Percentiles rank a stretch among this genome's conserved stretches.
Conservation (phyloP, 2,113 vertebrate genomes). For the Okapia johnstoni region DNA sequence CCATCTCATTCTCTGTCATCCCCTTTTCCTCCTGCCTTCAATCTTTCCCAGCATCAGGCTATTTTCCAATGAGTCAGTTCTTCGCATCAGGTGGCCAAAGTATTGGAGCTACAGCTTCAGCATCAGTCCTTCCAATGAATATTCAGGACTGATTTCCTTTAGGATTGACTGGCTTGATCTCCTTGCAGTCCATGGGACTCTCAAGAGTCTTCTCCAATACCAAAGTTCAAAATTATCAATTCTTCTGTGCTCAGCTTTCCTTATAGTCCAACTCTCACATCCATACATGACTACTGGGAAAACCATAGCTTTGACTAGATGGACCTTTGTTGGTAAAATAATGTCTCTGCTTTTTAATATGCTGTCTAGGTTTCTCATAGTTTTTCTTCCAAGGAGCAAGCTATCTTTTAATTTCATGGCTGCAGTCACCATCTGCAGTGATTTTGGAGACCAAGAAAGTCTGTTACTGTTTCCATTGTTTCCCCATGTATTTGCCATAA, state of each 20-base stretch:
- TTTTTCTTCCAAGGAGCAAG: not conserved
- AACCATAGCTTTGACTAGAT: not conserved
- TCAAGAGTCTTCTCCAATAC: not conserved
- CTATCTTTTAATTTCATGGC: not conserved
- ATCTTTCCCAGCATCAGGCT: not conserved
- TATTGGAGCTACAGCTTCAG: not conserved
- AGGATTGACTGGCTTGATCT: not conserved
- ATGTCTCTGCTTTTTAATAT: not conserved
- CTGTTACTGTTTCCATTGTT: not conserved
- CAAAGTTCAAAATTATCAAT: not conserved
- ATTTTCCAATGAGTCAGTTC: not conserved
- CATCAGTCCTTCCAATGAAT: not conserved
- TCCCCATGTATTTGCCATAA: not conserved
- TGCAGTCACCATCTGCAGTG: not conserved
- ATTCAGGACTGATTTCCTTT: not conserved
- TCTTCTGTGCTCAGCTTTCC: not conserved
- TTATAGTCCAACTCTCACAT: not conserved
- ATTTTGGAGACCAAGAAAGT: not conserved
- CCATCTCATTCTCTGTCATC: not conserved
- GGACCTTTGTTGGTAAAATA: not conserved
- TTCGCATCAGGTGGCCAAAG: not conserved
- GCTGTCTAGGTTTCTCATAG: not conserved
- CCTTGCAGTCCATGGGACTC: not conserved
- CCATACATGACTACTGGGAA: not conserved
- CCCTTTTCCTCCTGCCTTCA: not conserved